A percentile compares a stretch with the other conserved stretches of the same genome.
Evolutionary conservation across 2,113 vertebrate genomes (phyloP).

Genomic region (Bubo scandiacus): DNA sequence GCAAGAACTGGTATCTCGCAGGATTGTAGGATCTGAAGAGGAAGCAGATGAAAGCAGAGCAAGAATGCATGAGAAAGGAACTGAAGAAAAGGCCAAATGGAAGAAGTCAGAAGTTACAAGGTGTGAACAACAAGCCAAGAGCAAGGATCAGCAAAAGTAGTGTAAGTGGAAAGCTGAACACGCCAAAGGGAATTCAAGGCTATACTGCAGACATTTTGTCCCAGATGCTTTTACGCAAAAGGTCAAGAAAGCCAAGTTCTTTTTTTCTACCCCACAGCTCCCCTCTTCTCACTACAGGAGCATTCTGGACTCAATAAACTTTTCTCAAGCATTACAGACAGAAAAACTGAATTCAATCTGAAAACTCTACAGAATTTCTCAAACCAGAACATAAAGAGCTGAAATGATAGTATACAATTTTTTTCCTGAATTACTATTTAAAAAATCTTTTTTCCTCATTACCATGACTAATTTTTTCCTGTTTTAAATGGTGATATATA

Average conservation of each 20-base stretch:
- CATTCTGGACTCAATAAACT: neutral
- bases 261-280: neutral
- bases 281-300: neutral
- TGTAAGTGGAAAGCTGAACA: neutral
- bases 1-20: neutral
- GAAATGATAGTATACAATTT: neutral
- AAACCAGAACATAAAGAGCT: neutral
- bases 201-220: neutral
- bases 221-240: neutral
- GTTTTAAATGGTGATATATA: neutral
- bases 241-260: neutral
- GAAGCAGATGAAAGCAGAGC: neutral
- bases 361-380: neutral
- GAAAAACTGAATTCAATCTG: neutral
- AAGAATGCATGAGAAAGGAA: neutral
- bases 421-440: neutral
- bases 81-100: neutral
- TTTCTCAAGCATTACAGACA: neutral
- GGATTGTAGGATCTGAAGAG: neutral
- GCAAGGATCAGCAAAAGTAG: neutral
- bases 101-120: neutral
- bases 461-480: neutral
- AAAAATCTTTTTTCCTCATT: neutral
- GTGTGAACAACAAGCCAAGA: neutral
- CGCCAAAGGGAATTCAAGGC: accelerated